Percentiles rank a stretch among this genome's conserved stretches.
Conservation (phyloP, 2,888 invertebrate species). For the Idaea biselata region DNA sequence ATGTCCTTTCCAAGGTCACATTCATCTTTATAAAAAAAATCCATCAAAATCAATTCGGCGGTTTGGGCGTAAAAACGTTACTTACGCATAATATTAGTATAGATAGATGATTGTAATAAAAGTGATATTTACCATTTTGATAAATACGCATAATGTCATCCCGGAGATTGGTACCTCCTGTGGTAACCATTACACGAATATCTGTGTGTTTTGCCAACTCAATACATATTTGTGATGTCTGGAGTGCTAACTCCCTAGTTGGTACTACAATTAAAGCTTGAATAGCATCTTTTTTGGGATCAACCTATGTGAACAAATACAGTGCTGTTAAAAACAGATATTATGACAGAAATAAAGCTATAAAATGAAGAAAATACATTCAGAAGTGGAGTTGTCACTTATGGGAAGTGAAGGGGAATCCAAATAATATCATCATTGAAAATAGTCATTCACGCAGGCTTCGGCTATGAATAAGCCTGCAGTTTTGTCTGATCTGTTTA, state of each 20-base stretch:
- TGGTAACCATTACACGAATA: constrained; percentile 99
- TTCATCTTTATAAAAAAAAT: no score
- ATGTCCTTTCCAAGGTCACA: no score
- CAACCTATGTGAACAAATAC: constrained; percentile 74
- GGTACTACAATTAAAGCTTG: constrained; percentile 99
- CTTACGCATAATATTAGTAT: no score
- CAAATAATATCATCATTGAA: constrained; percentile 68
- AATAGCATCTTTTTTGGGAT: constrained; percentile 93
- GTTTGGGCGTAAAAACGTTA: no score
- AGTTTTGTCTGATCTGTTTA: constrained; percentile 3
- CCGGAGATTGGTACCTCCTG: constrained; percentile 97
- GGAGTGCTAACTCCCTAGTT: constrained; percentile 98
- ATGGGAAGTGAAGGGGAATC: constrained; percentile 78
- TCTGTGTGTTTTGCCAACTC: constrained; percentile 98
- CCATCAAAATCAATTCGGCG: no score
- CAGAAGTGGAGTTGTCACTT: constrained; percentile 58
- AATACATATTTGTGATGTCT: constrained; percentile 99
- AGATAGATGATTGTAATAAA: no score
- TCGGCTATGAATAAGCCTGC: constrained; percentile 8
- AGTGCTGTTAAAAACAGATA: constrained; percentile 7
- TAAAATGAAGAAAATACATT: constrained; percentile 10
- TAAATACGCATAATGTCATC: constrained; percentile 99
- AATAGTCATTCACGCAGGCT: constrained; percentile 9
- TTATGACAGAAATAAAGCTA: neutral
- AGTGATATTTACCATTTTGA: constrained; percentile 88